Evolutionary conservation across 1,140 invertebrate species (phyloP).

Genomic region (Rhagoletis pomonella): DNA sequence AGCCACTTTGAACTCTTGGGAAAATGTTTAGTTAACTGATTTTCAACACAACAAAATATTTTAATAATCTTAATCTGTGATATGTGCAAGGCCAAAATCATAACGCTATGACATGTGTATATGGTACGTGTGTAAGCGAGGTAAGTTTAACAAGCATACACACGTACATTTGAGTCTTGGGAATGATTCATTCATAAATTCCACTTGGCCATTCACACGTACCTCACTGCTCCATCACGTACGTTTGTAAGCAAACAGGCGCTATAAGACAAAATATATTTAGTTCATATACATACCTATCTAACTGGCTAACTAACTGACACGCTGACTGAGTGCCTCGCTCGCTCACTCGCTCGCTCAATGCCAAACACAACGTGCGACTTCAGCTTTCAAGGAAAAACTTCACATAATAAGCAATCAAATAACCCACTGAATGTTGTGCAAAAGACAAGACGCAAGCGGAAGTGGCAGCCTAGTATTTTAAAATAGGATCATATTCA

Average conservation of each 20-base stretch:
- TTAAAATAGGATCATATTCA: not conserved
- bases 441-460: not conserved
- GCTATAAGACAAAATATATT: not conserved
- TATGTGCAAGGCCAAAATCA: conserved; percentile 28
- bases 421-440: not conserved
- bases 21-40: conserved; percentile 3
- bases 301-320: not conserved
- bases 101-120: not conserved
- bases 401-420: conserved; percentile 35
- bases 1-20: conserved; percentile 24
- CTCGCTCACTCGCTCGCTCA: not conserved
- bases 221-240: not conserved
- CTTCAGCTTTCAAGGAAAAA: not conserved
- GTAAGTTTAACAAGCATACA: not conserved
- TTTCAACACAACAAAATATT: not conserved
- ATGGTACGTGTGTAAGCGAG: not conserved
- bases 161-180: not conserved
- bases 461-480: not conserved
- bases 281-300: not conserved
- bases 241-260: not conserved
- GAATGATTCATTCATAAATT: conserved; percentile 50
- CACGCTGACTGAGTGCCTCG: not conserved
- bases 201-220: conserved; percentile 23
- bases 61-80: conserved; percentile 22
- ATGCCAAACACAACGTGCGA: not conserved